These are phyloP conservation scores for Bambusicola thoracicus DNA, from an alignment of 2,113 vertebrate species.

Conservation along the genomic window DNA sequence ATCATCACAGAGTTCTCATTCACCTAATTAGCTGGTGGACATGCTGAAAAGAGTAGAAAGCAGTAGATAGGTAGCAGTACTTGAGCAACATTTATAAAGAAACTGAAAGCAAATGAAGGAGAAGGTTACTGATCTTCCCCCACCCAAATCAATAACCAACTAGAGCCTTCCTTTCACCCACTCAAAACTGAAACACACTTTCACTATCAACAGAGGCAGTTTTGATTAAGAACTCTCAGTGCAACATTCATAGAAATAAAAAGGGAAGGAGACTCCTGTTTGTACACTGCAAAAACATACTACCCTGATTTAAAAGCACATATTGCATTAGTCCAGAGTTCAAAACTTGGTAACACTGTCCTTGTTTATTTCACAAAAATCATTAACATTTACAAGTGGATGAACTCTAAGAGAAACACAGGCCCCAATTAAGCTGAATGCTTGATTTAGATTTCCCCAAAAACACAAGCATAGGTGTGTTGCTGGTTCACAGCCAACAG, in stretches of 20 bases:
- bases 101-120: constrained; percentile 68
- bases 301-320: constrained; percentile 31
- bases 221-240: constrained; percentile 12
- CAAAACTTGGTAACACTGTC: background rate
- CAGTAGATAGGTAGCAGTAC: constrained; percentile 81
- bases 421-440: background rate
- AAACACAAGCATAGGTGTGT: background rate
- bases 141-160: constrained; percentile 6
- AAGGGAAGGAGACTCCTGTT: background rate
- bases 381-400: background rate
- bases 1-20: constrained; percentile 77
- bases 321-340: constrained; percentile 30
- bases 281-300: constrained; percentile 43
- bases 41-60: constrained; percentile 84
- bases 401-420: background rate
- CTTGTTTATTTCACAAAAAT: background rate
- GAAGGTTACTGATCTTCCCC: background rate
- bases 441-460: background rate
- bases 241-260: background rate
- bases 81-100: constrained; percentile 74
- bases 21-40: constrained; percentile 81
- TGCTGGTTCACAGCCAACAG: background rate
- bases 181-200: constrained; percentile 27
- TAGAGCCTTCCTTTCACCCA: constrained; percentile 16
- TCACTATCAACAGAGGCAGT: background rate